These are phyloP conservation scores for Apodemia duryi DNA, from an alignment of 2,888 invertebrate species.

Conservation along the genomic window DNA sequence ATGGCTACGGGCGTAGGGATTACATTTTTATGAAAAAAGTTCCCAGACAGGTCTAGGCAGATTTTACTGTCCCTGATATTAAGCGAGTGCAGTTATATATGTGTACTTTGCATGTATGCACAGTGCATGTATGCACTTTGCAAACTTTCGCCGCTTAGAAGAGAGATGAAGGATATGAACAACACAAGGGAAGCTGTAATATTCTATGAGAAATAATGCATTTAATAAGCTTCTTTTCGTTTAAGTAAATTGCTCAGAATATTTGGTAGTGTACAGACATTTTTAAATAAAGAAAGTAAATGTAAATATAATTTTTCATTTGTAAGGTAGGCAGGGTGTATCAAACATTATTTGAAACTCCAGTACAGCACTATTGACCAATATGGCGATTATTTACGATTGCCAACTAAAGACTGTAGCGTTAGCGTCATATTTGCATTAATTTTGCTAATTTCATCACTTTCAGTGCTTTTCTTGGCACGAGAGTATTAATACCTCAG, in stretches of 20 bases:
- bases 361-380: no score
- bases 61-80: conserved; percentile 11
- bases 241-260: neutral
- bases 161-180: neutral
- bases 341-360: no score
- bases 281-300: no score
- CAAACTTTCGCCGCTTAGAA: neutral
- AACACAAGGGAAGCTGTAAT: neutral
- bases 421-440: no score
- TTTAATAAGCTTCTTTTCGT: neutral
- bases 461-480: no score
- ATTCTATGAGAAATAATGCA: conserved; percentile 9
- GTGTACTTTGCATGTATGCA: neutral
- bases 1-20: neutral
- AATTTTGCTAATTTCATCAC: no score
- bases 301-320: no score
- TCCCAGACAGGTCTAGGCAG: conserved; percentile 10
- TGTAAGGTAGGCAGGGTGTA: no score
- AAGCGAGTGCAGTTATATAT: neutral
- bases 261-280: neutral
- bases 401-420: no score
- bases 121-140: conserved; percentile 2
- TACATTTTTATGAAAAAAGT: conserved; percentile 14
- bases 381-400: no score
- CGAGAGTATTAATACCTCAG: no score